Conservation (phyloP, 2,888 invertebrate species). For the Ochropleura leucogaster region DNA sequence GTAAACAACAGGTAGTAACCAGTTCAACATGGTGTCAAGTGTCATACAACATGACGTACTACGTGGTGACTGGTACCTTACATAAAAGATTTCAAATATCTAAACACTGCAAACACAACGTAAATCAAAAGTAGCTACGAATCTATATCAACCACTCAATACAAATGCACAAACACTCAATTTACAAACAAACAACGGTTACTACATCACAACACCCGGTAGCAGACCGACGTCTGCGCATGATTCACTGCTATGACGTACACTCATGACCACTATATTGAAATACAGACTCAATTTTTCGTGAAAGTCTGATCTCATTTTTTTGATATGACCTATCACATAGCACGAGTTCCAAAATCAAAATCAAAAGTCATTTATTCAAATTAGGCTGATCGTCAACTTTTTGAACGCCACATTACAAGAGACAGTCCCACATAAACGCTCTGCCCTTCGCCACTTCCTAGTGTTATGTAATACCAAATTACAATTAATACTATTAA, state of each 20-base stretch:
- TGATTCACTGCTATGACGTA: slow-evolving; percentile 49
- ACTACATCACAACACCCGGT: slow-evolving; percentile 25
- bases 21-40: slow-evolving; percentile 2
- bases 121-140: slow-evolving; percentile 12
- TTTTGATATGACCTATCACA: not conserved
- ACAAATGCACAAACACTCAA: slow-evolving; percentile 33
- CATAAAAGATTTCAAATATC: slow-evolving; percentile 1
- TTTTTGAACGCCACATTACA: no score
- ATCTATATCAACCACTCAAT: slow-evolving; percentile 21
- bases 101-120: not conserved
- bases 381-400: no score
- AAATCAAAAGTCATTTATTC: no score
- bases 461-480: not conserved
- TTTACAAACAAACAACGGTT: slow-evolving; percentile 15
- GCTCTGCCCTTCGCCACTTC: no score
- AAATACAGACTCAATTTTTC: not conserved
- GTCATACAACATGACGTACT: not conserved
- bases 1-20: slow-evolving; percentile 24
- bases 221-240: slow-evolving; percentile 39
- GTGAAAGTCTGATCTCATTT: not conserved
- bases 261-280: not conserved
- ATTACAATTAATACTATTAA: not conserved
- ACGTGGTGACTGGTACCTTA: not conserved
- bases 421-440: no score
- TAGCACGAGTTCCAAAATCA: no score